Evolutionary conservation across 2,797 vertebrate species (phyloP).

Genomic region (Gouania willdenowi): DNA sequence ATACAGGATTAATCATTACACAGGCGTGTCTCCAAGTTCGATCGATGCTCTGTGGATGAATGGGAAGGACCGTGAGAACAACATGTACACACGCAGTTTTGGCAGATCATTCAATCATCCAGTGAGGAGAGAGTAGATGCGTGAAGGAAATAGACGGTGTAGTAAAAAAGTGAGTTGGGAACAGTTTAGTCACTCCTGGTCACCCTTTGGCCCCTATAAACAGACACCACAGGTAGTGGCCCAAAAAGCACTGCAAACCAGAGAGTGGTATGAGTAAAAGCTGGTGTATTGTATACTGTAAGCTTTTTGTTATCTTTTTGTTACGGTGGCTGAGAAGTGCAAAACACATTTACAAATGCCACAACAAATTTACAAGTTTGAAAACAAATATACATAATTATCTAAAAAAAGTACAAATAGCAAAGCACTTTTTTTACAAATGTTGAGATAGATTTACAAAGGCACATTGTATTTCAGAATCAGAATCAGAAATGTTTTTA

Average conservation of each 20-base stretch:
- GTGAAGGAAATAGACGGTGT: conserved; percentile 24
- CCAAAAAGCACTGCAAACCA: too few relatives aligned
- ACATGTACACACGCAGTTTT: conserved; percentile 37
- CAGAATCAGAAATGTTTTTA: too few relatives aligned
- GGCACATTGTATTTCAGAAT: too few relatives aligned
- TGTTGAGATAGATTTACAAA: too few relatives aligned
- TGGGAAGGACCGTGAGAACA: conserved; percentile 57
- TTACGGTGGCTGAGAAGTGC: too few relatives aligned
- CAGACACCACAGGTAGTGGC: background rate
- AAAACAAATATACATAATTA: too few relatives aligned
- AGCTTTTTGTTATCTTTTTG: too few relatives aligned
- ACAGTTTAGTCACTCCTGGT: background rate
- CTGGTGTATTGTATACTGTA: too few relatives aligned
- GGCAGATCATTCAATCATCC: conserved; percentile 82
- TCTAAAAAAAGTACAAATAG: too few relatives aligned
- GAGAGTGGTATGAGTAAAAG: background rate
- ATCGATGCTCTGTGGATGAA: conserved; percentile 75
- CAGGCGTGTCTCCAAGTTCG: conserved; percentile 71
- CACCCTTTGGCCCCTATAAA: conserved; percentile 1
- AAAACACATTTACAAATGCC: too few relatives aligned
- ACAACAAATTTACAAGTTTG: too few relatives aligned
- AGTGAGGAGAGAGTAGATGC: conserved; percentile 11
- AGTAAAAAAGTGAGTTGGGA: background rate
- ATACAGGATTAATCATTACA: conserved; percentile 79
- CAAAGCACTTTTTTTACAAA: too few relatives aligned